A percentile compares a stretch with the other conserved stretches of the same genome.
Conservation (phyloP, 2,888 invertebrate species). For the Dynastes maya region DNA sequence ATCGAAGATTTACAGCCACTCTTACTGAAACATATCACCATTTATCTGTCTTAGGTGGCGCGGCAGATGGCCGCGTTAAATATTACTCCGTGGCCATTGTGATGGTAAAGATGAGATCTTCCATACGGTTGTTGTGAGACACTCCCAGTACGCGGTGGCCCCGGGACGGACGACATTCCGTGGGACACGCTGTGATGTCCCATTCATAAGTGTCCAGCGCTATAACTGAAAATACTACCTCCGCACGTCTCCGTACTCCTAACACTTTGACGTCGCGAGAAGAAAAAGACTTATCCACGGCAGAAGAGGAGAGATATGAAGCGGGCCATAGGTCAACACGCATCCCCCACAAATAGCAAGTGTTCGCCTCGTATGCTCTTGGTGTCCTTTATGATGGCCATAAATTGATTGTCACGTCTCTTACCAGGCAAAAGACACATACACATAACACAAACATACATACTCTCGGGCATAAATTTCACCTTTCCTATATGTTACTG, state of each 20-base stretch:
- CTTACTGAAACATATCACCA: conserved; percentile 61
- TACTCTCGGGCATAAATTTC: conserved; percentile 42
- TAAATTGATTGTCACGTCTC: conserved; percentile 54
- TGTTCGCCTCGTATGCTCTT: conserved; percentile 39
- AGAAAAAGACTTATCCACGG: conserved; percentile 23
- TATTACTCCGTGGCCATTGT: conserved; percentile 66
- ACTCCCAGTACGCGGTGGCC: conserved; percentile 61
- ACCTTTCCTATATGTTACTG: conserved; percentile 48
- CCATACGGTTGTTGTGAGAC: conserved; percentile 51
- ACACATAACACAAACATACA: conserved; percentile 39
- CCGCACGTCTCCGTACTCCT: conserved; percentile 35
- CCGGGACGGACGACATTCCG: conserved; percentile 62
- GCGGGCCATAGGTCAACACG: conserved; percentile 57
- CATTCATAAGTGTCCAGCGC: conserved; percentile 67
- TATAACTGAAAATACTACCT: conserved; percentile 56
- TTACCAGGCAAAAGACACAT: conserved; percentile 44
- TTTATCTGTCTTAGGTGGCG: conserved; percentile 61
- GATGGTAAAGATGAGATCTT: conserved; percentile 68
- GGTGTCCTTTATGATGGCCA: conserved; percentile 53
- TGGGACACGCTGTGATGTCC: conserved; percentile 66
- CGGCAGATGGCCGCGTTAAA: conserved; percentile 64
- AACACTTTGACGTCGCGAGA: conserved; percentile 43
- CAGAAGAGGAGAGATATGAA: conserved; percentile 54
- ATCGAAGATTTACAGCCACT: conserved; percentile 66
- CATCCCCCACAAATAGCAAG: conserved; percentile 56